Conservation (phyloP, 2,888 invertebrate genomes). For the Nymphalis polychloros region DNA sequence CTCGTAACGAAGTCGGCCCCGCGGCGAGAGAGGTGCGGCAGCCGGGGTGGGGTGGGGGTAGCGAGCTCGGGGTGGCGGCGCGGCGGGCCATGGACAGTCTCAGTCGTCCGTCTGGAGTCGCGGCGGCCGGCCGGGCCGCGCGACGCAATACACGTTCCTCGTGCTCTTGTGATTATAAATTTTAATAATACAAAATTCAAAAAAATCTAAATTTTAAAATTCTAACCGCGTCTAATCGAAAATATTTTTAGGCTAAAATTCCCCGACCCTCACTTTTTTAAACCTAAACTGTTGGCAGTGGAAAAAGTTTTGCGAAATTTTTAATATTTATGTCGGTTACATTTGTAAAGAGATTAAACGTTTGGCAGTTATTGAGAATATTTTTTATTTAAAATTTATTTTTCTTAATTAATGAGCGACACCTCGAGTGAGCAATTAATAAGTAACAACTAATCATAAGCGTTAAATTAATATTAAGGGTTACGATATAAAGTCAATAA, state of each 20-base stretch:
- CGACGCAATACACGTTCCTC: slow-evolving; percentile 81
- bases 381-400: slow-evolving; percentile 71
- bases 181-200: slow-evolving; percentile 70
- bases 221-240: slow-evolving; percentile 73
- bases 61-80: slow-evolving; percentile 51
- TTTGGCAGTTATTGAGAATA: slow-evolving; percentile 77
- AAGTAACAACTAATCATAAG: slow-evolving; percentile 59
- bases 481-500: slow-evolving; percentile 48
- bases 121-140: slow-evolving; percentile 81
- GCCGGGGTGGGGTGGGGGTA: slow-evolving; percentile 47
- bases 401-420: slow-evolving; percentile 61
- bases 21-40: slow-evolving; percentile 48
- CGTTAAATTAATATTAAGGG: slow-evolving; percentile 67
- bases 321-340: slow-evolving; percentile 80
- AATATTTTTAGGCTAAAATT: slow-evolving; percentile 76
- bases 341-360: slow-evolving; percentile 75
- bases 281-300: slow-evolving; percentile 70
- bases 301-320: slow-evolving; percentile 76
- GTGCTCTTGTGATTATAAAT: slow-evolving; percentile 82
- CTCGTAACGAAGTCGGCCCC: slow-evolving; percentile 79
- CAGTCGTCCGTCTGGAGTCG: slow-evolving; percentile 82
- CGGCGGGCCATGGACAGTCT: slow-evolving; percentile 64
- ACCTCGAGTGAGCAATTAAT: slow-evolving; percentile 64
- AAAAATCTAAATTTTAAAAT: slow-evolving; percentile 50
- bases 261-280: slow-evolving; percentile 68